A percentile compares a stretch with the other conserved stretches of the same genome.
Evolutionary conservation across 2,888 invertebrate genomes (phyloP).

Genomic region (Dioctria linearis): DNA sequence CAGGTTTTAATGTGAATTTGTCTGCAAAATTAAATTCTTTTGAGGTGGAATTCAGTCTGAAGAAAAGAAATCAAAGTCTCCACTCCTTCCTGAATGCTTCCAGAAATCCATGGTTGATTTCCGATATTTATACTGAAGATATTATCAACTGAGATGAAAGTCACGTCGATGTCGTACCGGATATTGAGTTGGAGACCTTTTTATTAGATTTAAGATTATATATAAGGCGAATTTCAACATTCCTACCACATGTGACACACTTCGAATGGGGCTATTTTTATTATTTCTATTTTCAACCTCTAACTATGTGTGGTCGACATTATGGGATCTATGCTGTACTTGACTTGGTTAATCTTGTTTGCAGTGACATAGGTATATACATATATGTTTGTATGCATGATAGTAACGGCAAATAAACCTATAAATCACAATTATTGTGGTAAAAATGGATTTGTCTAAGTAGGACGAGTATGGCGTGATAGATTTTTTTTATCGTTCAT

Average conservation of each 20-base stretch:
- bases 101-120: conserved; percentile 12
- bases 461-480: too few species aligned
- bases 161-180: conserved; percentile 12
- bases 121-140: conserved; percentile 21
- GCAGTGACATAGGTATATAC: too few species aligned
- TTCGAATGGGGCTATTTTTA: too few species aligned
- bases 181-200: conserved; percentile 34
- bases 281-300: too few species aligned
- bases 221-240: conserved; percentile 16
- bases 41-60: not conserved
- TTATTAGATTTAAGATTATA: conserved; percentile 29
- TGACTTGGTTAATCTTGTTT: too few species aligned
- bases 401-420: too few species aligned
- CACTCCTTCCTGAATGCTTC: not conserved
- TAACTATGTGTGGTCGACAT: too few species aligned
- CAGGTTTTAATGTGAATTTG: conserved; percentile 29
- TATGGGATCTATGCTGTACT: too few species aligned
- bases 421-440: too few species aligned
- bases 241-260: conserved; percentile 5
- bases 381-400: too few species aligned
- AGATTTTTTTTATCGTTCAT: too few species aligned
- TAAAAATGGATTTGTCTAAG: too few species aligned
- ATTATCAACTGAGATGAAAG: not conserved
- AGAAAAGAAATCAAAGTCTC: not conserved
- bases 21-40: conserved; percentile 19